Base-by-base conservation (phyloP, 2,888 invertebrate genomes). In the Lissocephala sabroskyi region DNA sequence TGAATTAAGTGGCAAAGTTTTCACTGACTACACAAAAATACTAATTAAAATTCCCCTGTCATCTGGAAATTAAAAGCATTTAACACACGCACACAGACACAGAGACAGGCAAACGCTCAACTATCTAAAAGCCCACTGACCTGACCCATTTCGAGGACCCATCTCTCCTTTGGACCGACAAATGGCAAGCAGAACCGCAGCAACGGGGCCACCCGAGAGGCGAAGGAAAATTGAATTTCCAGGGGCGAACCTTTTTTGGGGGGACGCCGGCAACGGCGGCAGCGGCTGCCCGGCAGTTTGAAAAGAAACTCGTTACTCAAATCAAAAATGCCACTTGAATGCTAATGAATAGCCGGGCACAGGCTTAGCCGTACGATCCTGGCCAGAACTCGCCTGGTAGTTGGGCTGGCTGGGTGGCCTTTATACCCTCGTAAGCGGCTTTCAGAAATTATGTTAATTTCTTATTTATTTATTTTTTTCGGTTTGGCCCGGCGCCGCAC, bases 361-460 rank as follows among this genome's bases (percentile, higher is more conserved):
- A 32, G 35, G 28, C 13, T n/a, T 16, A 42, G 45, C 11, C 23
- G 23, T n/a, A n/a, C 35, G 14, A 42, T 41, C n/a, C 23, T 19
- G 3, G 37, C 19, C 37, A 2, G 2, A 4, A 18, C 17, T 16
- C 17, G 18, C 13, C 11, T 19, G 11, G 36, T 18, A 6, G 3
- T 6, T 9, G 41, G 35, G 35, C 9, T 49, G 10, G 48, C 35
- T 35, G 50, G 52, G 39, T 53, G 41, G 45, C 30, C 46, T 23
- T 23, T 35, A 35, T 17, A 10, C 13, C 16, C 10, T 13, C 17
- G 7, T 47, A 56, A 64, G 56, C 52, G 42, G 58, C 41, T 59
- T 61, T 52, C 11, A 9, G 40, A 43, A 43, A 40, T 40, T 49
- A 56, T 51, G 51, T 49, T 56, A 55, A 56, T 50, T 56, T 46